Conservation (phyloP, 1,140 invertebrate species). For the Drosophila orena region DNA sequence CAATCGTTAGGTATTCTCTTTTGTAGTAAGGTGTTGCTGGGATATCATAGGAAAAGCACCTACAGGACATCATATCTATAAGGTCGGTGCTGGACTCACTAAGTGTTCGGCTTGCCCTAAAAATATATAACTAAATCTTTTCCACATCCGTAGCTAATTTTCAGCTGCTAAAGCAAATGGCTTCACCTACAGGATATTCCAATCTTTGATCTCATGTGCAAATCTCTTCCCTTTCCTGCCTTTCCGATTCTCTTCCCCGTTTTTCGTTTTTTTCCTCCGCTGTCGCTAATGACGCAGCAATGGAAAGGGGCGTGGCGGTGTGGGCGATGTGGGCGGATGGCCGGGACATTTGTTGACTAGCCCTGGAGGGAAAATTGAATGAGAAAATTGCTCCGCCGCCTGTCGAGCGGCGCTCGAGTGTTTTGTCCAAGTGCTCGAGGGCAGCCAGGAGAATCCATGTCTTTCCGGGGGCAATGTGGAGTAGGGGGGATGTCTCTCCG, state of each 20-base stretch:
- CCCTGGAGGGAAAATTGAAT: conserved; percentile 67
- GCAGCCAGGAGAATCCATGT: neutral
- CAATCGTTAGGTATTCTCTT: no score
- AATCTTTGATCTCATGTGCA: conserved; percentile 1
- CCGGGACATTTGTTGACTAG: conserved; percentile 65
- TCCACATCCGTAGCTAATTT: neutral
- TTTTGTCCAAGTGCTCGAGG: conserved; percentile 69
- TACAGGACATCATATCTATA: no score
- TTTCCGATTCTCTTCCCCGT: neutral
- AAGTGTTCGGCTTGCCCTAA: no score
- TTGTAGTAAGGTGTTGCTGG: no score
- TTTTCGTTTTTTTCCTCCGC: conserved; percentile 16
- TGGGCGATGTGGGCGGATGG: neutral
- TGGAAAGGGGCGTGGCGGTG: no score
- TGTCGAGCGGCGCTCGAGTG: conserved; percentile 54
- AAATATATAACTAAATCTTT: neutral
- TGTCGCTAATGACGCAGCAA: conserved; percentile 67
- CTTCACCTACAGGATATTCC: conserved; percentile 3
- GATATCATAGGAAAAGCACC: no score
- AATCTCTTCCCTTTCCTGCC: neutral
- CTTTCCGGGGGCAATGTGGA: neutral
- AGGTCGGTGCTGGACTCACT: no score
- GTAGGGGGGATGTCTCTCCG: neutral
- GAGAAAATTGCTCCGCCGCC: conserved; percentile 39
- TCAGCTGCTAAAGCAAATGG: neutral